Conservation (phyloP, 2,797 vertebrate species). For the Gymnoscopelus braueri region DNA sequence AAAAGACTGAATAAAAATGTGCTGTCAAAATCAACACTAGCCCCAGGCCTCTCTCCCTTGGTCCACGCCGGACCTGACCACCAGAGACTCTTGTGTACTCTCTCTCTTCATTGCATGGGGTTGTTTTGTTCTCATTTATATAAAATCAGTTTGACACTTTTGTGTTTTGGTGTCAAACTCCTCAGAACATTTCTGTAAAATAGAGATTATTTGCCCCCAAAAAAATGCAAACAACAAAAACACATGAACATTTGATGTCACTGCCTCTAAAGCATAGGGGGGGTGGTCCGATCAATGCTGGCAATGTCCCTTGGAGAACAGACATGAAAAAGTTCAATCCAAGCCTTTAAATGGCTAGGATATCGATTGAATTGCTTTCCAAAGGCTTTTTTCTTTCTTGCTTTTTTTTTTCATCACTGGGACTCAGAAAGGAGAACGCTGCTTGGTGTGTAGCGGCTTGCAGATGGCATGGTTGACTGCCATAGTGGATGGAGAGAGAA, state of each 20-base stretch:
- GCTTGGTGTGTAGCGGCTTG: conserved; percentile 61
- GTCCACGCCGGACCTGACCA: too few relatives aligned
- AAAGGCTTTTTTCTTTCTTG: conserved; percentile 58
- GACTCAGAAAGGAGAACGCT: conserved; percentile 58
- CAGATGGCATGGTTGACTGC: conserved; percentile 68
- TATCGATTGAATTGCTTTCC: conserved; percentile 79
- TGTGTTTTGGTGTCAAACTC: too few relatives aligned
- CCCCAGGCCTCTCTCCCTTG: too few relatives aligned
- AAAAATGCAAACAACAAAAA: conserved; percentile 50
- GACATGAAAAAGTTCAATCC: conserved; percentile 73
- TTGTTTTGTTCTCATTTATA: too few relatives aligned
- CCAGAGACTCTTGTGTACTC: too few relatives aligned
- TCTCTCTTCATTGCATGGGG: too few relatives aligned
- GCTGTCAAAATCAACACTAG: too few relatives aligned
- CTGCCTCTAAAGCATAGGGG: conserved; percentile 57
- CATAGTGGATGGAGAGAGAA: conserved; percentile 24
- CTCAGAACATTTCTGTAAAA: too few relatives aligned
- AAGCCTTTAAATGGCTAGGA: conserved; percentile 74
- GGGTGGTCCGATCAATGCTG: conserved; percentile 76
- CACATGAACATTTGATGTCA: conserved; percentile 66
- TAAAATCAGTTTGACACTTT: too few relatives aligned
- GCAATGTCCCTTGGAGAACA: conserved; percentile 68
- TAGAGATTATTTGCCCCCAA: too few relatives aligned
- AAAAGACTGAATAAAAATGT: too few relatives aligned
- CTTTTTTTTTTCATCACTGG: conserved; percentile 64